Evolutionary conservation across 2,888 invertebrate species (phyloP).

Genomic region (Drosophila hawaiiensis): DNA sequence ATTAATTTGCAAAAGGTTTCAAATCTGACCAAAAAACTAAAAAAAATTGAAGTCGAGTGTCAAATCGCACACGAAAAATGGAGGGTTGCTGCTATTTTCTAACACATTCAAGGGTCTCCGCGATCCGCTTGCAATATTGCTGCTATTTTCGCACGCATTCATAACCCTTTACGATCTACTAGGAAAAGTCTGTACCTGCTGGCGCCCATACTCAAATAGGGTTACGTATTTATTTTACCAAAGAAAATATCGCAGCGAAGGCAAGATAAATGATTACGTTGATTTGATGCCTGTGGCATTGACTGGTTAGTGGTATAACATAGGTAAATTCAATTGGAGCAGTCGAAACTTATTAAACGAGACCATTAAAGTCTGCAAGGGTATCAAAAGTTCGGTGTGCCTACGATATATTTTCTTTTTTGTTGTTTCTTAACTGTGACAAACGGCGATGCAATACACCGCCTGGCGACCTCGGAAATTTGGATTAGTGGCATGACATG

Average conservation of each 20-base stretch:
- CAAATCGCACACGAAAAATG: neutral
- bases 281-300: neutral
- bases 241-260: neutral
- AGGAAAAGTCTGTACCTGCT: neutral
- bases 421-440: neutral
- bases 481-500: conserved; percentile 50
- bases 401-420: neutral
- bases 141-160: neutral
- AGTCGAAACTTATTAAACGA: neutral
- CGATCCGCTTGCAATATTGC: neutral
- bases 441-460: neutral
- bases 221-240: neutral
- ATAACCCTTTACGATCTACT: neutral
- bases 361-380: neutral
- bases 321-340: neutral
- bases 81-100: neutral
- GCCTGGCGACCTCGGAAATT: conserved; percentile 33
- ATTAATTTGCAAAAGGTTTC: neutral
- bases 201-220: neutral
- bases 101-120: neutral
- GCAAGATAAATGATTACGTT: too few species aligned
- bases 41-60: neutral
- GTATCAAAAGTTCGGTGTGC: neutral
- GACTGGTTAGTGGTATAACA: neutral
- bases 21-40: neutral